Percentiles rank a stretch among this genome's conserved stretches.
These are phyloP conservation scores for Sebastes kiyomatsui DNA, from an alignment of 2,797 vertebrate species.

Conservation along the genomic window DNA sequence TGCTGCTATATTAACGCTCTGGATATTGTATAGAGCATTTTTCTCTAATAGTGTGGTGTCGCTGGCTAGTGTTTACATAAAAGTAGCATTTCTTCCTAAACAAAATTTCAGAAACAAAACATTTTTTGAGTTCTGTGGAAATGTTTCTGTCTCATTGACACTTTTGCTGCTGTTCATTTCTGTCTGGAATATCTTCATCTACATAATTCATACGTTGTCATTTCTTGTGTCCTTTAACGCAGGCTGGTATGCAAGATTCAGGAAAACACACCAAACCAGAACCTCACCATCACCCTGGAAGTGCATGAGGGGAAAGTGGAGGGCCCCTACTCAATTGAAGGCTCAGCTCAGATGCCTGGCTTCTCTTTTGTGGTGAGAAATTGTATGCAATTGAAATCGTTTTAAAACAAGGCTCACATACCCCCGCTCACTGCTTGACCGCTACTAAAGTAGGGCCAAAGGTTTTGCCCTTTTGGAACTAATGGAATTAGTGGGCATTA, in stretches of 20 bases:
- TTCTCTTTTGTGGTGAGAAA: slow-evolving; percentile 88
- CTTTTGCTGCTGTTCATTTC: not conserved
- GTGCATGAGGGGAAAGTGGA: slow-evolving; percentile 77
- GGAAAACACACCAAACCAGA: slow-evolving; percentile 32
- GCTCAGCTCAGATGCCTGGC: slow-evolving; percentile 74
- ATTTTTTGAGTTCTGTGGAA: not conserved
- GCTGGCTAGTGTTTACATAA: not conserved
- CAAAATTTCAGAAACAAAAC: not conserved
- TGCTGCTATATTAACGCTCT: not conserved
- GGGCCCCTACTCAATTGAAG: slow-evolving; percentile 80
- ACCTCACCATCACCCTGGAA: slow-evolving; percentile 79
- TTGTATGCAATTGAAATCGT: not conserved
- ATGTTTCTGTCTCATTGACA: not conserved
- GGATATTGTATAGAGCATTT: too few species aligned
- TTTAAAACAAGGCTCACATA: not conserved
- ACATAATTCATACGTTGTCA: not conserved
- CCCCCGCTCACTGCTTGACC: too few species aligned
- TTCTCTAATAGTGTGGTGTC: not conserved
- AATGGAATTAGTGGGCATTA: too few species aligned
- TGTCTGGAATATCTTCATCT: not conserved
- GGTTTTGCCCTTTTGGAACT: too few species aligned
- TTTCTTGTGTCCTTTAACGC: slow-evolving; percentile 11
- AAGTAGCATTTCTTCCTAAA: not conserved
- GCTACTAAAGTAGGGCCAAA: too few species aligned
- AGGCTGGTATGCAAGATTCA: slow-evolving; percentile 88